phyloP scores from a whole-genome alignment of 2,113 vertebrate genomes.

The Tachysurus vachellii region DNA sequence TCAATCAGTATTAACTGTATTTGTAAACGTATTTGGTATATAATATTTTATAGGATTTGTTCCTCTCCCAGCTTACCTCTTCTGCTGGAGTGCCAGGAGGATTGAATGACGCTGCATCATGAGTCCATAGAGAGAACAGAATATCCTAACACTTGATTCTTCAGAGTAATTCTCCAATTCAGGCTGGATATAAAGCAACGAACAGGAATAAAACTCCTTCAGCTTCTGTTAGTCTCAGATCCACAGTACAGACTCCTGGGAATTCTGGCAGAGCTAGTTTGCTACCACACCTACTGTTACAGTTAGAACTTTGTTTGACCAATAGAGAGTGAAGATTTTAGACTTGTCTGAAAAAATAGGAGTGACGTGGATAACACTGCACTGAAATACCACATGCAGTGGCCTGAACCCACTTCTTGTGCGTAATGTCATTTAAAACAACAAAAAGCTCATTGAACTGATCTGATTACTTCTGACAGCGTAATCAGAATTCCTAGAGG shows the following conservation, averaged over 20 bases:
- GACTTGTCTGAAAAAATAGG: constrained; percentile 64
- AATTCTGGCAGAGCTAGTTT: constrained; percentile 79
- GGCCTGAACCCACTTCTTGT: constrained; percentile 35
- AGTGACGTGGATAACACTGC: constrained; percentile 61
- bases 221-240: constrained; percentile 41
- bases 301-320: constrained; percentile 61
- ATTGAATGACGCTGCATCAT: constrained; percentile 43
- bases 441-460: constrained; percentile 46
- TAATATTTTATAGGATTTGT: neutral
- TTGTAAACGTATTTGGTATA: neutral
- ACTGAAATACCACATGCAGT: constrained; percentile 46
- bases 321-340: constrained; percentile 64
- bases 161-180: constrained; percentile 12
- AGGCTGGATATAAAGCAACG: constrained; percentile 5
- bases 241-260: constrained; percentile 59
- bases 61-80: constrained; percentile 60
- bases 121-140: constrained; percentile 1
- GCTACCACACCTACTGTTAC: constrained; percentile 70
- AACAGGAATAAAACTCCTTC: constrained; percentile 39
- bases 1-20: neutral
- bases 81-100: constrained; percentile 39
- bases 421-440: constrained; percentile 39
- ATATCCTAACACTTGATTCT: constrained; percentile 31
- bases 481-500: constrained; percentile 49
- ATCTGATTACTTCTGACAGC: constrained; percentile 66